Evolutionary conservation across 2,797 vertebrate species (phyloP).

Genomic region (Poecilia picta): DNA sequence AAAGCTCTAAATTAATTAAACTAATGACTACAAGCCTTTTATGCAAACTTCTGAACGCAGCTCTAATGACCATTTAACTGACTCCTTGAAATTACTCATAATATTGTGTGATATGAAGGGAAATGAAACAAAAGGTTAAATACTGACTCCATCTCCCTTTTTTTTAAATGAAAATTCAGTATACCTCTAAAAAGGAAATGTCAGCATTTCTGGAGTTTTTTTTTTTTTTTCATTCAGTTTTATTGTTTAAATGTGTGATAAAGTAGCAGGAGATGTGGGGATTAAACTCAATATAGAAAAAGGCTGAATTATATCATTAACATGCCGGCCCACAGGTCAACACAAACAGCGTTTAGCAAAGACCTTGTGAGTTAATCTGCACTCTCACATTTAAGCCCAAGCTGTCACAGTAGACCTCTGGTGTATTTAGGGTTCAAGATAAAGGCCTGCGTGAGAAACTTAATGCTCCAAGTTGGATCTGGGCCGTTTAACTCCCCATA

Average conservation of each 20-base stretch:
- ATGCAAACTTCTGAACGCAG: neutral
- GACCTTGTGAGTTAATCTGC: constrained; percentile 71
- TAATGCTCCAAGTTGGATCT: constrained; percentile 65
- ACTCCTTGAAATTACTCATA: neutral
- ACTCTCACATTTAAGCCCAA: constrained; percentile 59
- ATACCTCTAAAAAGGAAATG: neutral
- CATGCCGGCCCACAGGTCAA: constrained; percentile 47
- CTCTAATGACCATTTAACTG: neutral
- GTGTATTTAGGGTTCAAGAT: constrained; percentile 72
- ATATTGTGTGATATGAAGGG: neutral
- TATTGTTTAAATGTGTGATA: constrained; percentile 30
- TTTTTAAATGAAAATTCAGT: neutral
- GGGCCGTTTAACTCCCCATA: constrained; percentile 52
- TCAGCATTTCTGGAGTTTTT: neutral
- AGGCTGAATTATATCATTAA: constrained; percentile 34
- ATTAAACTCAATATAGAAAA: constrained; percentile 18
- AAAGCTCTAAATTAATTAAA: neutral
- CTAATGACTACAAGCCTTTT: neutral
- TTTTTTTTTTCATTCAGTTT: neutral
- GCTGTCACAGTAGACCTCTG: constrained; percentile 55
- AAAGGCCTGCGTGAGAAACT: constrained; percentile 69
- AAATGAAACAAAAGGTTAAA: neutral
- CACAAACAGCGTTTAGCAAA: constrained; percentile 52
- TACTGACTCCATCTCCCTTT: neutral
- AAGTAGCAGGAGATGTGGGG: constrained; percentile 25